Evolutionary conservation across 1,140 invertebrate species (phyloP).

Genomic region (Prorops nasuta): DNA sequence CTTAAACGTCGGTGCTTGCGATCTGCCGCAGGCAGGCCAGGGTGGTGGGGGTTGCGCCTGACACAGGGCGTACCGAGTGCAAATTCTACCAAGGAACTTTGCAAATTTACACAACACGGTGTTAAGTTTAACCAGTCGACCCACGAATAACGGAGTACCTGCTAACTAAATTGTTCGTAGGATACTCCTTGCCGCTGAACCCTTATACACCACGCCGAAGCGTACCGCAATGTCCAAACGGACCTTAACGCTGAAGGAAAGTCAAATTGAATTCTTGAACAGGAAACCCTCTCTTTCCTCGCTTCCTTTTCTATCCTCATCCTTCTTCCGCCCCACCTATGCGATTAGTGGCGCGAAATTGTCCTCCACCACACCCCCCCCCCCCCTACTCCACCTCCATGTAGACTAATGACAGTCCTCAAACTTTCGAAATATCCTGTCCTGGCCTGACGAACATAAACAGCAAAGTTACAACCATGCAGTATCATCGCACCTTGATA

Average conservation of each 20-base stretch:
- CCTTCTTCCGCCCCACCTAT: not conserved
- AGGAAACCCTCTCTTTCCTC: not conserved
- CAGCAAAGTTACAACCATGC: no score
- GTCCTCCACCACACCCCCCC: no score
- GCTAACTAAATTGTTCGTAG: slow-evolving; percentile 4
- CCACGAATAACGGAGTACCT: slow-evolving; percentile 3
- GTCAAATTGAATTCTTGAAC: not conserved
- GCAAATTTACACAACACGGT: slow-evolving; percentile 9
- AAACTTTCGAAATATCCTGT: no score
- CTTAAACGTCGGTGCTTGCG: no score
- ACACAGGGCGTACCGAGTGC: not conserved
- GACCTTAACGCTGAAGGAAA: no score
- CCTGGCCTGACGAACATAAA: no score
- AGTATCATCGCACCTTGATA: no score
- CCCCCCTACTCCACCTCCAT: no score
- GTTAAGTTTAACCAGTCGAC: slow-evolving; percentile 6
- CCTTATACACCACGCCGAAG: no score
- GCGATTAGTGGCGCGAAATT: no score
- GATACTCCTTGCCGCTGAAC: not conserved
- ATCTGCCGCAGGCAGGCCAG: not conserved
- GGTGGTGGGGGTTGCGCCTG: not conserved
- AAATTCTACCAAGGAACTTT: slow-evolving; percentile 4
- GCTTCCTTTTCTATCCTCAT: not conserved
- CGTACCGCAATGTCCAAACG: no score
- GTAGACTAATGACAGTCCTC: no score